Conservation (phyloP, 2,113 vertebrate species). For the Crypturellus undulatus region DNA sequence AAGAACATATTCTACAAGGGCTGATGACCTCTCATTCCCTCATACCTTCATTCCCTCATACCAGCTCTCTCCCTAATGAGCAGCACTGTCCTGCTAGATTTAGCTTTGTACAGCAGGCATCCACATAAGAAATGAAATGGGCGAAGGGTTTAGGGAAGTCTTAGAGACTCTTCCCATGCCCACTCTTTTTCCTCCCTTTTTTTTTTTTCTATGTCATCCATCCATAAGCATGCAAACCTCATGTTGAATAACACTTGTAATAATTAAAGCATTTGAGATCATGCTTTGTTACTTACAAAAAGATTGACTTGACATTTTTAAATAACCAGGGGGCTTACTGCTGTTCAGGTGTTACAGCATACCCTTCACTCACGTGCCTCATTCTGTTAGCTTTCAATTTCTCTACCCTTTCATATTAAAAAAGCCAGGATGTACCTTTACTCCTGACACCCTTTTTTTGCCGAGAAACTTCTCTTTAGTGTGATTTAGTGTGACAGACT, state of each 20-base stretch:
- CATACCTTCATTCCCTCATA: too few species aligned
- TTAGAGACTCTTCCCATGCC: not conserved
- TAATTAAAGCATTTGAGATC: not conserved
- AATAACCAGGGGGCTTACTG: not conserved
- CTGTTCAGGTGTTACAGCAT: not conserved
- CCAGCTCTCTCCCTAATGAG: not conserved
- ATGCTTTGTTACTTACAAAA: not conserved
- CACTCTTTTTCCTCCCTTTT: not conserved
- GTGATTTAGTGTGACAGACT: not conserved
- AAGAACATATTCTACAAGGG: not conserved
- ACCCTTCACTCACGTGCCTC: not conserved
- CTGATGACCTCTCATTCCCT: not conserved
- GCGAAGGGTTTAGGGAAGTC: not conserved
- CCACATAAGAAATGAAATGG: fast-evolving
- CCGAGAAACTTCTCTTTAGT: not conserved
- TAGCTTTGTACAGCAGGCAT: not conserved
- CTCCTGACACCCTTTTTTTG: not conserved
- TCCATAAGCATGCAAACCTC: not conserved
- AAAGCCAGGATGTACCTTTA: not conserved
- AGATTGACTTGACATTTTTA: not conserved
- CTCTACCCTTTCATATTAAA: not conserved
- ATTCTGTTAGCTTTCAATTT: not conserved
- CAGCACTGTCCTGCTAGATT: not conserved
- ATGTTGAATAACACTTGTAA: not conserved
- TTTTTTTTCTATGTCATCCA: not conserved